Evolutionary conservation across 1,140 invertebrate genomes (phyloP), one percentile per base, ranked within the genome.

Genomic region (Euwallacea fornicatus): DNA sequence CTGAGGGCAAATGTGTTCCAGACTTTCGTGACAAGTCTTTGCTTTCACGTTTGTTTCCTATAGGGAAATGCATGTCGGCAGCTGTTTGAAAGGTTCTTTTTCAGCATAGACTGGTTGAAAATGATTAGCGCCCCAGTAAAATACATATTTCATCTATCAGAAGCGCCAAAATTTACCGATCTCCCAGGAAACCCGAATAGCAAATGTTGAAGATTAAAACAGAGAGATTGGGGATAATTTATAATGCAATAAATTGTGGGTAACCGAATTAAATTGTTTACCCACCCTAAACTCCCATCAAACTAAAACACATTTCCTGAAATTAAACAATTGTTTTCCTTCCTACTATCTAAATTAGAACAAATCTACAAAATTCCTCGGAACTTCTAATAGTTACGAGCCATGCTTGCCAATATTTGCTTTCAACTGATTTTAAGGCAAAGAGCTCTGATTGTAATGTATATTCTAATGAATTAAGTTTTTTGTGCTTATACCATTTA

Each of bases 251-350:
- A 63, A 63, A 63, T 21, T 53, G 9, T 21, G 54, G 54, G 33
- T 65, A 55, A 21, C 21, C 6, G 16, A 65, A 47, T 63, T 63
- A 47, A 63, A 63, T 15, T 13, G 33, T 63, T 63, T 42, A 60
- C 21, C 42, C 8, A 42, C 33, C 13, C 58, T 60, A 41, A 60
- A 41, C 58, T 42, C 7, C 21, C 21, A 33, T 60, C 8, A 60
- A 21, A 60, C 7, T 60, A 33, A 63, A 47, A 15, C 63, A 41
- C 63, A 41, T 65, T 53, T 65, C n/a, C 15, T 9, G 15, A 16
- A 54, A 65, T 65, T 9, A 41, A 16, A 65, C 50, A 41, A 65
- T 42, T 55, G 50, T 63, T 15, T 47, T 63, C 44, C n/a, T 63
- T 15, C 21, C 21, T 33, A 33, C 21, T 33, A 33, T 33, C 21